These are phyloP conservation scores for Myripristis murdjan DNA, from an alignment of 2,797 vertebrate species.

Conservation along the genomic window DNA sequence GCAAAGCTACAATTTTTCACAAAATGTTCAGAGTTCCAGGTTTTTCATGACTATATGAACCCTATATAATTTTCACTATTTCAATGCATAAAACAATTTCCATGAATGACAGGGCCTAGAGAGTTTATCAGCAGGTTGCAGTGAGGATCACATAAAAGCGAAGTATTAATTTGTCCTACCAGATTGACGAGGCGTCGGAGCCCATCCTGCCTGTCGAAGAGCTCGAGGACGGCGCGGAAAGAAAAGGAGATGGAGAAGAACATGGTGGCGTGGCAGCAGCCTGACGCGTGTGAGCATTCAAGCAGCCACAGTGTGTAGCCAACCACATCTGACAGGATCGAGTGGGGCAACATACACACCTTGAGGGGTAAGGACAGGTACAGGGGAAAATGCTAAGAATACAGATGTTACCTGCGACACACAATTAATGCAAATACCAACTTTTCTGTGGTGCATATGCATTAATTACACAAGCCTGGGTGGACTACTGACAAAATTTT, in stretches of 20 bases:
- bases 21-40: no score
- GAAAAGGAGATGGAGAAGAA: slow-evolving; percentile 99
- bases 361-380: slow-evolving; percentile 59
- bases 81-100: not conserved
- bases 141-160: not conserved
- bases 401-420: slow-evolving; percentile 26
- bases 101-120: slow-evolving; percentile 2
- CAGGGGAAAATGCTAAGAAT: slow-evolving; percentile 23
- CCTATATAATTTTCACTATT: not conserved
- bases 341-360: slow-evolving; percentile 98
- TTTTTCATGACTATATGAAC: no score
- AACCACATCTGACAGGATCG: slow-evolving; percentile 95
- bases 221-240: slow-evolving; percentile 96
- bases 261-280: slow-evolving; percentile 99
- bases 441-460: not conserved
- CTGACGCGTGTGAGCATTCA: slow-evolving; percentile 98
- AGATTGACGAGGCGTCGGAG: slow-evolving; percentile 97
- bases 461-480: not conserved
- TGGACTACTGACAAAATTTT: not conserved
- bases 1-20: no score
- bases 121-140: not conserved
- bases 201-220: slow-evolving; percentile 97
- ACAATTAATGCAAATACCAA: not conserved
- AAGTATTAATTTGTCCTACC: slow-evolving; percentile 64
- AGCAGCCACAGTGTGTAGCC: slow-evolving; percentile 98